A percentile compares a stretch with the other conserved stretches of the same genome.
These are phyloP conservation scores for Andrena flavipes DNA, from an alignment of 2,888 invertebrate species.

Conservation along the genomic window DNA sequence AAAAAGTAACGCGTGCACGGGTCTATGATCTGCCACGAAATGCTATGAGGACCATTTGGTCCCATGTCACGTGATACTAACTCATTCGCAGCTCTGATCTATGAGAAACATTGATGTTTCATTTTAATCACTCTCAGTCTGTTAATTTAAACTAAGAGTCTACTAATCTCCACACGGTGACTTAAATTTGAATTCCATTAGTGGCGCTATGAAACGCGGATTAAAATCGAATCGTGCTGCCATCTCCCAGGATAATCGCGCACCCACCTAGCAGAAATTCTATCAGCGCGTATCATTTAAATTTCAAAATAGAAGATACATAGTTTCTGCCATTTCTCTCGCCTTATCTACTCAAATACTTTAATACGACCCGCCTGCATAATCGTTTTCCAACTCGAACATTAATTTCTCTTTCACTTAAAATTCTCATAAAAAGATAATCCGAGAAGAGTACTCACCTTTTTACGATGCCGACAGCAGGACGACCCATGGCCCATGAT, in stretches of 20 bases:
- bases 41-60: too few relatives aligned
- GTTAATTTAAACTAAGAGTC: too few relatives aligned
- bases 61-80: too few relatives aligned
- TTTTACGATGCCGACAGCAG: slow-evolving; percentile 66
- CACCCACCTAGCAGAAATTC: slow-evolving; percentile 1
- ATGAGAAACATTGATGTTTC: too few relatives aligned
- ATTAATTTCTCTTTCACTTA: neutral
- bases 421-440: neutral
- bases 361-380: too few relatives aligned
- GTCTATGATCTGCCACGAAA: too few relatives aligned
- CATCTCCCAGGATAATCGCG: slow-evolving; percentile 47
- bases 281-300: slow-evolving; percentile 26
- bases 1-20: too few relatives aligned
- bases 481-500: slow-evolving; percentile 66
- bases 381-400: neutral
- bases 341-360: too few relatives aligned
- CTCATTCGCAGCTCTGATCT: too few relatives aligned
- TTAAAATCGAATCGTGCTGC: slow-evolving; percentile 59
- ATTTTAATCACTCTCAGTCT: too few relatives aligned
- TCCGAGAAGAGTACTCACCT: slow-evolving; percentile 50
- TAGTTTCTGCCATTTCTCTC: neutral
- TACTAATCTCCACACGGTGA: neutral
- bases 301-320: neutral
- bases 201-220: neutral
- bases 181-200: neutral